Evolutionary conservation across 2,797 vertebrate species (phyloP), one percentile per base, ranked within the genome.

Genomic region (Typhlichthys eigenmanni): DNA sequence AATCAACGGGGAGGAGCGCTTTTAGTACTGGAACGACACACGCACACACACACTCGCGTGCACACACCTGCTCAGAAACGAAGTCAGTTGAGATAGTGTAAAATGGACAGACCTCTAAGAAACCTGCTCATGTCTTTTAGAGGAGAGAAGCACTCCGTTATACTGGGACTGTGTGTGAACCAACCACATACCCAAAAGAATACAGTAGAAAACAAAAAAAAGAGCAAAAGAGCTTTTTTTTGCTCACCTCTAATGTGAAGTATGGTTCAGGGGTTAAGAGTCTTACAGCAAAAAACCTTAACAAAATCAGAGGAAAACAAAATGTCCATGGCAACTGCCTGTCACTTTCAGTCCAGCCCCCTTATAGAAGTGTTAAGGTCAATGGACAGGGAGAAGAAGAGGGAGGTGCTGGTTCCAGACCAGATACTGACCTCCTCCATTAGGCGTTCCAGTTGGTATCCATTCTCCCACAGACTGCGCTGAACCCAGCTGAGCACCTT

Each of bases 401-500:
- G 70, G 66, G 65, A 56, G 71, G 34, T 66, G 79, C 43, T 13
- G 61, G 67, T 24, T 50, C 19, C 29, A 34, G 66, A 74, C 55
- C 58, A 10, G 38, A 66, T 92, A 98, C 98, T 98, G 93, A 99
- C 98, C 97, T 99, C 96, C 89, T 96, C 95, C 96, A 98, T 98
- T 60, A 99, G 92, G 78, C 93, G 94, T 85, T 96, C 95, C 88
- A 99, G 93, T 68, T 92, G 95, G 89, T 95, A 95, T 86, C 96
- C 97, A 0, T 97, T 97, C 90, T 98, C 97, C 96, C 95, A 98
- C 81, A 99, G 92, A 92, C 96, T 97, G 59, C 95, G 95, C 88
- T 99, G 98, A 79, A 99, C 96, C 98, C 98, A 99, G 93, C 91
- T 95, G 84, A 99, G 96, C 92, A 99, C 96, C 93, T 99, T 99